phyloP scores from a whole-genome alignment of 1,140 invertebrate genomes.

The Cydia fagiglandana region DNA sequence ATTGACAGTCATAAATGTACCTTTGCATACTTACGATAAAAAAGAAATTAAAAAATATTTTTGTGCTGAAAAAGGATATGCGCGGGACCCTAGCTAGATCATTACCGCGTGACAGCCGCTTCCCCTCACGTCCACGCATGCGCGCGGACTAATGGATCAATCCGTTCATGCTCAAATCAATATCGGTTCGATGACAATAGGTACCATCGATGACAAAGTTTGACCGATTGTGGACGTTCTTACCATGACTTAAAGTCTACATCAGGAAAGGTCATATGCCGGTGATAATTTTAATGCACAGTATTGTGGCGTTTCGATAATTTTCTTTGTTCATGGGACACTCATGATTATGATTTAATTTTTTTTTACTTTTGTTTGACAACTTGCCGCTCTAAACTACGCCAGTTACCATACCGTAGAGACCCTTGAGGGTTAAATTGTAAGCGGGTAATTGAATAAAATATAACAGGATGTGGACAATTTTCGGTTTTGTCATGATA shows the following conservation, averaged over 20 bases:
- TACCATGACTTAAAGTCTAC: too few species aligned
- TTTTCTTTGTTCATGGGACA: not conserved
- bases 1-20: too few species aligned
- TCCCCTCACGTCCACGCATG: conserved; percentile 3
- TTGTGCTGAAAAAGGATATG: not conserved
- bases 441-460: not conserved
- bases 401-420: too few species aligned
- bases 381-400: not conserved
- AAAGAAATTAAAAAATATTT: not conserved
- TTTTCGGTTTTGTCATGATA: not conserved
- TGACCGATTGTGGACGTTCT: too few species aligned
- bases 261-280: not conserved
- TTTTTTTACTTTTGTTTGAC: not conserved
- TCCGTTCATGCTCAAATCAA: not conserved
- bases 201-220: not conserved
- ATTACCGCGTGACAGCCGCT: conserved; percentile 5
- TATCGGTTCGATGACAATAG: not conserved
- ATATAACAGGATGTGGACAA: not conserved
- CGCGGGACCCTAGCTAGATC: conserved; percentile 3
- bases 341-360: not conserved
- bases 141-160: conserved; percentile 6
- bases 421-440: not conserved
- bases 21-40: too few species aligned
- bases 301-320: not conserved
- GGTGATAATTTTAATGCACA: not conserved